phyloP scores from a whole-genome alignment of 92 coral and sea anemone genomes.

The Plumapathes pennacea region DNA sequence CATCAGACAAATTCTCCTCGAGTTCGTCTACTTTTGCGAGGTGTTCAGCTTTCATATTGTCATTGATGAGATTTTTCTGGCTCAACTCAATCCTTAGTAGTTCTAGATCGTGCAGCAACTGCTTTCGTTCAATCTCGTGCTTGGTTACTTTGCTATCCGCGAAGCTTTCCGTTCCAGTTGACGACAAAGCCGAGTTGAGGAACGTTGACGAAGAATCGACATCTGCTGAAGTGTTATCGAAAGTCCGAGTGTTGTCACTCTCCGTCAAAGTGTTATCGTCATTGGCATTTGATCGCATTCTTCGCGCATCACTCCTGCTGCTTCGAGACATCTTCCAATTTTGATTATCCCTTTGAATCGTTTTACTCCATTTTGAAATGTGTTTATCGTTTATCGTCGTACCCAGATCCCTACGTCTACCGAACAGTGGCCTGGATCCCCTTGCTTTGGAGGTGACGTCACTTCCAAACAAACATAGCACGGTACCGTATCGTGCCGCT shows the following conservation, averaged over 20 bases:
- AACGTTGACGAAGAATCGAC: conserved; percentile 82
- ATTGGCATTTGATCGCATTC: conserved; percentile 25
- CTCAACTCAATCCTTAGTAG: conserved; percentile 87
- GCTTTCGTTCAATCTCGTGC: conserved; percentile 91
- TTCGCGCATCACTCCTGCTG: conserved; percentile 28
- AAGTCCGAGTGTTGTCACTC: conserved; percentile 48
- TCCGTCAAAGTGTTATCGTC: conserved; percentile 66
- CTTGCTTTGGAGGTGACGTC: too few species aligned
- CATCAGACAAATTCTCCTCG: conserved; percentile 84
- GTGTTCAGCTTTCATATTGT: conserved; percentile 88
- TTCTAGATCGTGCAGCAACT: conserved; percentile 87
- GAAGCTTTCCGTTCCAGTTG: conserved; percentile 80
- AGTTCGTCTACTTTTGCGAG: conserved; percentile 86
- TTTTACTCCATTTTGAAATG: too few species aligned
- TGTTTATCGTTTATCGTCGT: too few species aligned
- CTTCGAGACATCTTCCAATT: conserved; percentile 51
- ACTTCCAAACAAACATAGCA: too few species aligned
- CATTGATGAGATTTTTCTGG: conserved; percentile 85
- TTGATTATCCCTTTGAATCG: too few species aligned
- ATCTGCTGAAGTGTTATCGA: conserved; percentile 64
- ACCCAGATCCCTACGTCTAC: too few species aligned
- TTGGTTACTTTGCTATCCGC: conserved; percentile 78
- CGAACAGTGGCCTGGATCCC: too few species aligned
- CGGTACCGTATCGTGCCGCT: too few species aligned
- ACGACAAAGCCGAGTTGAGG: conserved; percentile 82